phyloP scores from a whole-genome alignment of 2,797 vertebrate species.

The Ciconia nigra region DNA sequence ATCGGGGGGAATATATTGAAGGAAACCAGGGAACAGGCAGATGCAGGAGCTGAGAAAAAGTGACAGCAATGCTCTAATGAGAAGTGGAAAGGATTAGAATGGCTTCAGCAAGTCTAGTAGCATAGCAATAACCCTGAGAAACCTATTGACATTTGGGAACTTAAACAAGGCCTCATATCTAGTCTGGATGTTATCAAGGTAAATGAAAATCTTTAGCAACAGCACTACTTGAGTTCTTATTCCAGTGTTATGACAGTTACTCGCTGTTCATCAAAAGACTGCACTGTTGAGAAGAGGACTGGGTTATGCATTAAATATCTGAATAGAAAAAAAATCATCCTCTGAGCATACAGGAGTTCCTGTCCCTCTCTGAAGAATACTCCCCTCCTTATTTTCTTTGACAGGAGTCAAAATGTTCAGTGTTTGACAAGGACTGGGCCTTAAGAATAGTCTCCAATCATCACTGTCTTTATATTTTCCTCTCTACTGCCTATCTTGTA shows the following conservation, averaged over 20 bases:
- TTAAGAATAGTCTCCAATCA: background rate
- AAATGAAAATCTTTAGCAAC: conserved; percentile 54
- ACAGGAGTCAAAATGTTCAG: conserved; percentile 22
- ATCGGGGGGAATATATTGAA: conserved; percentile 9
- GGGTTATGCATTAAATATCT: conserved; percentile 36
- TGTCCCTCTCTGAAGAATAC: background rate
- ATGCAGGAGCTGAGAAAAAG: background rate
- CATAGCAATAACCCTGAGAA: conserved; percentile 19
- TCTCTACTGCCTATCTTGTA: background rate
- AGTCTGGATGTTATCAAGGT: conserved; percentile 37
- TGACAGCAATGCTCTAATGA: conserved; percentile 33
- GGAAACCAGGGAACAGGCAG: background rate
- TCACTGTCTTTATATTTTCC: background rate
- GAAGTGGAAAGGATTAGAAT: background rate
- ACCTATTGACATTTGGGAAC: conserved; percentile 54
- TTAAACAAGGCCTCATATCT: conserved; percentile 34
- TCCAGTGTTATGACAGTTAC: conserved; percentile 18
- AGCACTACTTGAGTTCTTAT: background rate
- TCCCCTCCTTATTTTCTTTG: conserved; percentile 12
- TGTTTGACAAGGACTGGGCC: conserved; percentile 10
- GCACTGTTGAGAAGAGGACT: background rate
- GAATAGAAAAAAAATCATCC: background rate
- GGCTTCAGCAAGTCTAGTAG: background rate
- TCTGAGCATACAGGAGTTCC: background rate
- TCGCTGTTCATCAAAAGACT: conserved; percentile 14